Evolutionary conservation across 2,888 invertebrate genomes (phyloP), one percentile per base, ranked within the genome.

Genomic region (Eupeodes latifasciatus): DNA sequence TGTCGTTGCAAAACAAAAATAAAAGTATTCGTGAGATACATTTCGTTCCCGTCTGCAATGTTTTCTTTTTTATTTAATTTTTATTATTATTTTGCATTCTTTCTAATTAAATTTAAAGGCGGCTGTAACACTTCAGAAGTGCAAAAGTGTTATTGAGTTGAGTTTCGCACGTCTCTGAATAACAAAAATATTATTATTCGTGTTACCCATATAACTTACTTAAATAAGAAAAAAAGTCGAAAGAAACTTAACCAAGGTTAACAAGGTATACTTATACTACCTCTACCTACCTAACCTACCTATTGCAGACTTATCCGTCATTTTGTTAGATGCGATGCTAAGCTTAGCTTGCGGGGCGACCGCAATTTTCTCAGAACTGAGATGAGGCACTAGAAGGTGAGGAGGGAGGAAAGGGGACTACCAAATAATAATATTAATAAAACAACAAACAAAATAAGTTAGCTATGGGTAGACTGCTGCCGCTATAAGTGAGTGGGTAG

Each of bases 181-280:
- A 5, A 51, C 47, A 16, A 40, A 62, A 64, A 74, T 44, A 11
- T 7, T 0, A 27, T 27, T 3, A 5, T 40, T 40, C 40, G 40
- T 40, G 40, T 40, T 40, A 4, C 19, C 19, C 1, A 34, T 2
- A 2, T 14, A 34, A 12, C 57, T 14, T 57, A 75, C 72, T 51
- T 47, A 44, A 57, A 64, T 9, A 0, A 59, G n/a, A 44, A 57
- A 19, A 1, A 64, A 34, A 44, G 57, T 77, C 61, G 53, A 57
- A 61, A 76, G 77, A 77, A 53, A 59, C 67, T 51, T 40, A 40
- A 69, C 66, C 85, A 85, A 85, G 85, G 85, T 85, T 78, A 85
- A 62, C 85, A 81, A 75, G 85, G 27, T 77, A 36, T 40, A 62
- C 40, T 40, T 51, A 27, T 27, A 27, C 27, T 27, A 27, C 27